Evolutionary conservation across 2,888 invertebrate species (phyloP).

Genomic region (Hydroisotoma schaefferi): DNA sequence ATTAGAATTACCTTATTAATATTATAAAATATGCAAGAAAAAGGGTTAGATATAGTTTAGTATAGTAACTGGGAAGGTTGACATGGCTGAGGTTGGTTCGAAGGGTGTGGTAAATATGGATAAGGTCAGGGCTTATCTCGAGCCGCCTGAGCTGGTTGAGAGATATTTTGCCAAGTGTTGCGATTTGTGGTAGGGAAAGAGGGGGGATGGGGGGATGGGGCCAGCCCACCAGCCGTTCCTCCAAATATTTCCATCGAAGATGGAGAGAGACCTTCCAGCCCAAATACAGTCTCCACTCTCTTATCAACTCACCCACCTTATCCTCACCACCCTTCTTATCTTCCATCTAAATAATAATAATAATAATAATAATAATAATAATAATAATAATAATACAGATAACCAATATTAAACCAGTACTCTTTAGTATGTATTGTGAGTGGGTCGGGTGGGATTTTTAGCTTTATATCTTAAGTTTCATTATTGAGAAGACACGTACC

Average conservation of each 20-base stretch:
- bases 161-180: constrained; percentile 14
- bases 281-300: constrained; percentile 16
- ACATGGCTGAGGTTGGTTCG: constrained; percentile 23
- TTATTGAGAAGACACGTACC: too few relatives aligned
- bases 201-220: not conserved
- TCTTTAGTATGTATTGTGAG: too few relatives aligned
- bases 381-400: too few relatives aligned
- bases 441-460: too few relatives aligned
- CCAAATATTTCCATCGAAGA: constrained; percentile 26
- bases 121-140: constrained; percentile 20
- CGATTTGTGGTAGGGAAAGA: constrained; percentile 6
- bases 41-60: not conserved
- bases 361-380: too few relatives aligned
- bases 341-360: not conserved
- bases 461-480: too few relatives aligned
- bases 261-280: constrained; percentile 24
- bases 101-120: constrained; percentile 5
- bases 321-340: not conserved
- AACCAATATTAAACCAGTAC: too few relatives aligned
- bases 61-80: constrained; percentile 19
- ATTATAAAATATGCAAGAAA: not conserved
- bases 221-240: constrained; percentile 10
- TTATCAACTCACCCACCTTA: constrained; percentile 14
- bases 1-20: not conserved
- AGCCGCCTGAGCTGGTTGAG: constrained; percentile 14